Evolutionary conservation across 2,113 vertebrate species (phyloP), one percentile per base, ranked within the genome.

Genomic region (Rhombomys opimus): DNA sequence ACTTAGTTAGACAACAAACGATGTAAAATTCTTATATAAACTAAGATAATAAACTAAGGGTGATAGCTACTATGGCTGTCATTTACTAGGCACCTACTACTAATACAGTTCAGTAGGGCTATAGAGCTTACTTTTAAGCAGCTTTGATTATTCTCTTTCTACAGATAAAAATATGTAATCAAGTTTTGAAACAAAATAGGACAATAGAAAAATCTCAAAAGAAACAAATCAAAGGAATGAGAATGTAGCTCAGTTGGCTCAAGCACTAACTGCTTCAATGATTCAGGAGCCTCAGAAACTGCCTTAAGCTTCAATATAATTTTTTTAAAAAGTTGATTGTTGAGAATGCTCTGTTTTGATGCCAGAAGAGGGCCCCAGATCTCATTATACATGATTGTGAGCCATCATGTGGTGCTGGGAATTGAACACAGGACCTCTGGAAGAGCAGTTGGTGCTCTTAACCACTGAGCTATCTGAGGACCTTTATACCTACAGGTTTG

Each of bases 71-170:
- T 81, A 86, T 22, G 85, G 54, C 52, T 68, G 50, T 13, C 7
- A 82, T 87, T 82, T 88, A 78, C 57, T 65, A 89, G 41, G 50
- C 22, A 85, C 38, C n/a, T 67, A 14, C 13, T 63, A 88, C 13
- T 63, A 88, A 61, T n/a, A n/a, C n/a, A 72, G 38, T 80, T 93
- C 72, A n/a, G 35, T 91, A 13, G 90, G 67, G 75, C 76, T 91
- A 59, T 1, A 14, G n/a, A 70, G 32, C 11, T 89, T 80, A 90
- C 86, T 96, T 68, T 78, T 92, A 87, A 50, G 23, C 84, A 93
- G 22, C 11, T 61, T 89, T 94, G 75, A 77, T 89, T 92, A 57
- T 87, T 52, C 7, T 23, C 50, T 46, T 91, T 94, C 73, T 61
- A 95, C 20, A 94, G 18, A 67, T 90, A 77, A 95, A 50, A 23